Percentiles rank a stretch among this genome's conserved stretches.
These are phyloP conservation scores for Atopsyche davidsoni DNA, from an alignment of 1,140 invertebrate species.

Conservation along the genomic window DNA sequence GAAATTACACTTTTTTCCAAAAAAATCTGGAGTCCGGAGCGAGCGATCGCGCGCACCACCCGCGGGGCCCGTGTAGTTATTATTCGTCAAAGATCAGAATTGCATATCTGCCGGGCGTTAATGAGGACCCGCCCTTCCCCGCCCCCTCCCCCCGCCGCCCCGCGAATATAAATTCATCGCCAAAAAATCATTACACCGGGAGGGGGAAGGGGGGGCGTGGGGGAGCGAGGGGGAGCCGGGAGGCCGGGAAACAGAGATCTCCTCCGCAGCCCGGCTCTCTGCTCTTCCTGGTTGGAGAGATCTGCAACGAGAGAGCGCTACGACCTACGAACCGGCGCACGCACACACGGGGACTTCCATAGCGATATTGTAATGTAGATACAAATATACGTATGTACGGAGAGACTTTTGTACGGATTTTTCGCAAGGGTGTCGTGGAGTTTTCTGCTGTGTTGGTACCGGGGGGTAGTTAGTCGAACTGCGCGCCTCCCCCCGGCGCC, in stretches of 20 bases:
- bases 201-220: conserved; percentile 38
- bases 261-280: conserved; percentile 6
- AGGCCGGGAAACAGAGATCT: conserved; percentile 6
- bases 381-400: not conserved
- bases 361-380: not conserved
- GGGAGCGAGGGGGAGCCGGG: conserved; percentile 32
- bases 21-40: too few species aligned
- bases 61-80: conserved; percentile 31
- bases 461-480: conserved; percentile 21
- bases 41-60: not conserved
- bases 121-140: conserved; percentile 44
- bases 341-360: conserved; percentile 9
- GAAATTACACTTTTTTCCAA: too few species aligned
- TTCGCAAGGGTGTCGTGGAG: conserved; percentile 12
- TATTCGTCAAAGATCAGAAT: conserved; percentile 52
- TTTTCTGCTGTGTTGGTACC: conserved; percentile 26
- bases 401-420: not conserved
- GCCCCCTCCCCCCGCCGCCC: conserved; percentile 36
- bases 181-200: conserved; percentile 52
- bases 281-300: conserved; percentile 13
- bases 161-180: conserved; percentile 54
- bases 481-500: not conserved
- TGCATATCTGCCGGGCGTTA: conserved; percentile 53
- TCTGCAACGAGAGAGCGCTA: too few species aligned
- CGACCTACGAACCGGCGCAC: too few species aligned